Conservation (phyloP, 1,140 invertebrate species). For the Philotrypesis tridentata region DNA sequence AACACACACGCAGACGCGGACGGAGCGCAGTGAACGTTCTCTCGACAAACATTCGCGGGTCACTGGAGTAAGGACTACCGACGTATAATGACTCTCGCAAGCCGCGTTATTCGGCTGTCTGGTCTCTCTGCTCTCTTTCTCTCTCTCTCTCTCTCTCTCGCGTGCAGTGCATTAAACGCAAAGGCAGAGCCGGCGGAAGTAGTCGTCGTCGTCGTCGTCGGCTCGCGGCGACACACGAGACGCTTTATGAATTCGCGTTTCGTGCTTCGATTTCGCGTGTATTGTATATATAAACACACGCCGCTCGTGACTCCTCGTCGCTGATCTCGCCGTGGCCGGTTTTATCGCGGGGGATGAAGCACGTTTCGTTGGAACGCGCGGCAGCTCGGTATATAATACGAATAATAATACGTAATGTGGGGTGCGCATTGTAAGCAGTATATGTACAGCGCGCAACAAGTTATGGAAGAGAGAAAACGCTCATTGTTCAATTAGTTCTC, state of each 20-base stretch:
- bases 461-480: background rate
- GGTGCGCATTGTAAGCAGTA: too few relatives aligned
- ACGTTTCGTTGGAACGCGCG: background rate
- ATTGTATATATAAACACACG: too few relatives aligned
- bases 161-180: background rate
- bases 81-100: too few relatives aligned
- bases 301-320: too few relatives aligned
- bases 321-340: background rate
- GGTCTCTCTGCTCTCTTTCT: too few relatives aligned
- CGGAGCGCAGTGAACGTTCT: constrained; percentile 57
- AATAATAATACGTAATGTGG: background rate
- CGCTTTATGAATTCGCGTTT: background rate
- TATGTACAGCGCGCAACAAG: background rate
- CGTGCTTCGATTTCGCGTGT: background rate
- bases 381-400: too few relatives aligned
- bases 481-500: background rate
- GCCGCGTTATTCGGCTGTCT: background rate
- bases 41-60: constrained; percentile 68
- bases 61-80: constrained; percentile 56
- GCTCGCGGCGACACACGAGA: constrained; percentile 40
- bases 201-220: too few relatives aligned
- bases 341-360: background rate
- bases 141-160: too few relatives aligned
- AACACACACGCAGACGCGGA: background rate
- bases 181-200: constrained; percentile 16